These are phyloP conservation scores for Neosalanx taihuensis DNA, from an alignment of 2,797 vertebrate genomes.

Conservation along the genomic window DNA sequence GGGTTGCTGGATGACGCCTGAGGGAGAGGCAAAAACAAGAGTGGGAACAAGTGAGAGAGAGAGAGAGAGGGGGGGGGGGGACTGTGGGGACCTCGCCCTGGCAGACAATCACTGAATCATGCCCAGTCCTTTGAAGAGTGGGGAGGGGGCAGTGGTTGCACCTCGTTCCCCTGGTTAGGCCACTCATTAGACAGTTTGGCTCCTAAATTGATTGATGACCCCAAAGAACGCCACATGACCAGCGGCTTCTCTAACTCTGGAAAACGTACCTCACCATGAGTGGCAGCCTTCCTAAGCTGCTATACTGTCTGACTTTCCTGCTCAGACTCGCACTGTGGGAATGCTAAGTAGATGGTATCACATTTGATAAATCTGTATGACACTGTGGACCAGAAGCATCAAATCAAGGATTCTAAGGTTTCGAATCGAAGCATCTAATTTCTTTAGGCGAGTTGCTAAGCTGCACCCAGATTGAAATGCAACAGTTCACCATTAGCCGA, in stretches of 20 bases:
- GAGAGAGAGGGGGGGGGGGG: conserved; percentile 14
- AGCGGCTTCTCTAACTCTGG: background rate
- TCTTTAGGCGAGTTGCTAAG: background rate
- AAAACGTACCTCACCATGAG: background rate
- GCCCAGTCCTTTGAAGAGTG: conserved; percentile 1
- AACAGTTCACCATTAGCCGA: background rate
- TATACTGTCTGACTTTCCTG: background rate
- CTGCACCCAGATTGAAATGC: background rate
- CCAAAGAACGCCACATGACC: conserved; percentile 1
- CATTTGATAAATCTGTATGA: no score
- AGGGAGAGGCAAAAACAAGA: conserved; percentile 24
- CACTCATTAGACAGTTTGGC: conserved; percentile 33
- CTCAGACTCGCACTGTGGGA: background rate
- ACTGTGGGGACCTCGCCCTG: conserved; percentile 40
- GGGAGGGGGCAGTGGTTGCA: background rate
- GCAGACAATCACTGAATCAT: conserved; percentile 51
- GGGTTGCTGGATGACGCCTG: conserved; percentile 43
- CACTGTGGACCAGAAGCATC: no score
- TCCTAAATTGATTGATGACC: conserved; percentile 30
- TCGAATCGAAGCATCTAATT: background rate
- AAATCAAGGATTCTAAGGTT: background rate
- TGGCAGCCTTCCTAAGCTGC: background rate
- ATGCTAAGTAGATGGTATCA: no score
- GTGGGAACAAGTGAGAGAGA: background rate
- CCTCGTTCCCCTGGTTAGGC: conserved; percentile 3